These are phyloP conservation scores for Enteromius viviparus DNA, from an alignment of 2,797 vertebrate genomes.

Conservation along the genomic window DNA sequence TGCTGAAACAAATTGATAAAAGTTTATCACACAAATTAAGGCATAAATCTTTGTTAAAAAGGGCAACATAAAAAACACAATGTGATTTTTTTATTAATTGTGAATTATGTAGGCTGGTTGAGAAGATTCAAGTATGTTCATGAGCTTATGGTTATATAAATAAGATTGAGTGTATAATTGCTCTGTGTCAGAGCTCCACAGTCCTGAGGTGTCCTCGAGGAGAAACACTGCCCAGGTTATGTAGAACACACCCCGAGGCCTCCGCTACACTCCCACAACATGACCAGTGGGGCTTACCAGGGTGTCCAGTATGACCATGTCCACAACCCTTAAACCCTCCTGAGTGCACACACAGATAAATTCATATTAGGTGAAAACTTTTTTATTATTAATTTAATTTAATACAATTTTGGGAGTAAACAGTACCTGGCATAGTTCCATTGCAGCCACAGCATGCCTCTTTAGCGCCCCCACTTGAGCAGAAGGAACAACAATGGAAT, in stretches of 20 bases:
- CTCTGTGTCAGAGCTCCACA: conserved; percentile 80
- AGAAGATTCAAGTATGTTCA: neutral
- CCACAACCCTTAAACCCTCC: conserved; percentile 95
- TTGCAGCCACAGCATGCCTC: conserved; percentile 86
- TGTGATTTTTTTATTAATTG: neutral
- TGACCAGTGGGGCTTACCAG: conserved; percentile 90
- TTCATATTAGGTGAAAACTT: neutral
- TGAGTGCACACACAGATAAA: conserved; percentile 62
- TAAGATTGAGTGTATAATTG: neutral
- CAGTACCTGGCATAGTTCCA: conserved; percentile 91
- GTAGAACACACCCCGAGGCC: conserved; percentile 82
- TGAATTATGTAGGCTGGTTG: neutral
- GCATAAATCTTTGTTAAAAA: neutral
- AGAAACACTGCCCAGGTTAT: conserved; percentile 56
- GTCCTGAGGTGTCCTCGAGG: conserved; percentile 80
- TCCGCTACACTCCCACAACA: conserved; percentile 87
- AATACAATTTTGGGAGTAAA: neutral
- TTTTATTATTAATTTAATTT: neutral
- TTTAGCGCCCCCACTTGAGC: conserved; percentile 90
- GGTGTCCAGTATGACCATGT: conserved; percentile 90
- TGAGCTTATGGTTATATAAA: conserved; percentile 4
- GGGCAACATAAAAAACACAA: neutral
- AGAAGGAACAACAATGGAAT: conserved; percentile 95
- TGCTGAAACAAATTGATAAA: neutral
- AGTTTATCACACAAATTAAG: neutral